phyloP scores from a whole-genome alignment of 2,888 invertebrate genomes.

The Heliconius erato region DNA sequence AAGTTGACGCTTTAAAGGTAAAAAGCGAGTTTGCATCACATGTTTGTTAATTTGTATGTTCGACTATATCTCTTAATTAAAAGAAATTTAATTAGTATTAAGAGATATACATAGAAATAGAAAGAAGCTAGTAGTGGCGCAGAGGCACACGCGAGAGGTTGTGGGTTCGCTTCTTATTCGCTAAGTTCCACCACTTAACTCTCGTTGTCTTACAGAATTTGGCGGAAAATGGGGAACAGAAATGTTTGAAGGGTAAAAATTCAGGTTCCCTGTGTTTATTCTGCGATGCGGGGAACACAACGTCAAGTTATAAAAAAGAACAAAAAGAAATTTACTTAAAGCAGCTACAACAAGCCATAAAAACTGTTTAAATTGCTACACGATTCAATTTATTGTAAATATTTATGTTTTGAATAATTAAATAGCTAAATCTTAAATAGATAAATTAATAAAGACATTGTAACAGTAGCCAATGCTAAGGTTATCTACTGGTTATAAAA shows the following conservation, averaged over 20 bases:
- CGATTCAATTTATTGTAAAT: neutral
- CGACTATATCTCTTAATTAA: neutral
- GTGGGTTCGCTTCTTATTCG: no score
- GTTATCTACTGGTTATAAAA: neutral
- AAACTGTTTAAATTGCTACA: neutral
- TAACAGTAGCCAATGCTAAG: neutral
- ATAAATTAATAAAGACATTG: no score
- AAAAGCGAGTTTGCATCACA: slow-evolving; percentile 4
- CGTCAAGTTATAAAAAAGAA: no score
- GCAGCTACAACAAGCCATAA: neutral
- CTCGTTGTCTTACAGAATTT: no score
- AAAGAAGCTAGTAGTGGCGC: no score
- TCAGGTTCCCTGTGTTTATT: no score
- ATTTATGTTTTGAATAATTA: neutral
- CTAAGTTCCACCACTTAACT: no score
- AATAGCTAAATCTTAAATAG: neutral
- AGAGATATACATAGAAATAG: no score
- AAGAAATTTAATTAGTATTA: neutral
- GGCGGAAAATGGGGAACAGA: no score
- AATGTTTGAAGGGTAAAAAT: no score
- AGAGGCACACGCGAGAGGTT: no score
- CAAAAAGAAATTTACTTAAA: neutral
- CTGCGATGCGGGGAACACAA: no score
- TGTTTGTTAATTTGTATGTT: neutral
- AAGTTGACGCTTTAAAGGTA: slow-evolving; percentile 4